Percentiles rank a stretch among this genome's conserved stretches.
Conservation (phyloP, 2,113 vertebrate genomes). For the crab-eating macaque (Macaca fascicularis) region T2T-MFA8v1.1 NC_088384.1:29495001-29495500, state of each 20-base stretch:
- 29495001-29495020: not conserved
- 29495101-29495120: not conserved
- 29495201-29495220: not conserved
- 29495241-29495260: not conserved
- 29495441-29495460: too few species aligned
- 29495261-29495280: not conserved
- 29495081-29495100: not conserved
- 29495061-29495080: not conserved
- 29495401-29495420: too few species aligned
- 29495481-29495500: too few species aligned
- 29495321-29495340: too few species aligned
- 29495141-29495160: not conserved
- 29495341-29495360: too few species aligned
- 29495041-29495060: not conserved
- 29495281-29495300: not conserved
- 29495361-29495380: too few species aligned
- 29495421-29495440: too few species aligned
- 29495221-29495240: not conserved
- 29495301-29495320: too few species aligned
- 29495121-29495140: not conserved
- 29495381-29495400: too few species aligned
- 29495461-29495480: too few species aligned
- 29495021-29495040: not conserved
- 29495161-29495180: not conserved
- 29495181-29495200: not conserved